Conservation (phyloP, 2,888 invertebrate genomes). For the Oxyteleia sp. region DNA sequence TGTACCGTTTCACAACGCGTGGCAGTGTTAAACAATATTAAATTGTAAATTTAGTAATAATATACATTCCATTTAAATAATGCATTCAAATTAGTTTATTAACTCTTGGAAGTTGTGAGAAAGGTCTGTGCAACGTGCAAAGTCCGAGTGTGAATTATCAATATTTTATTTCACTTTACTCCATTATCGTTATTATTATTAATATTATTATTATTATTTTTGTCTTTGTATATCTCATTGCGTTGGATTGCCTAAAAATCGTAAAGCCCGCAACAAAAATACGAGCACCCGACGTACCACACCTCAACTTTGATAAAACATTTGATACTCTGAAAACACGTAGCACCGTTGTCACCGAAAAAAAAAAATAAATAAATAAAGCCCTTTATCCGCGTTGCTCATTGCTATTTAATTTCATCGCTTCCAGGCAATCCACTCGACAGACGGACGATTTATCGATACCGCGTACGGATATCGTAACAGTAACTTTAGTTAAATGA, state of each 20-base stretch:
- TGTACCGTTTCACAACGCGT: no score
- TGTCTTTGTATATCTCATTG: conserved; percentile 65
- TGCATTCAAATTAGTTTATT: no score
- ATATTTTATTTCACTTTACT: not conserved
- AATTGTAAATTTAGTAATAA: no score
- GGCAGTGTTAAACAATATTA: no score
- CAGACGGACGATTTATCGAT: conserved; percentile 84
- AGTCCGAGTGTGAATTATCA: not conserved
- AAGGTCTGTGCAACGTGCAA: not conserved
- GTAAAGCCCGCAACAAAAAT: conserved; percentile 79
- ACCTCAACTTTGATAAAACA: conserved; percentile 46
- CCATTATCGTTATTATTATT: conserved; percentile 22
- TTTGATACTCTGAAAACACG: conserved; percentile 61
- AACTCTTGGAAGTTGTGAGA: no score
- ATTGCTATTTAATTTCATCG: conserved; percentile 41
- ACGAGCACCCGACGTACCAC: conserved; percentile 76
- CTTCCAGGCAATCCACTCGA: conserved; percentile 84
- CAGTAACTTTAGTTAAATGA: conserved; percentile 85
- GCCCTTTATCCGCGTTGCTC: conserved; percentile 29
- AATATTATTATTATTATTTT: no score
- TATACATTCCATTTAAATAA: no score
- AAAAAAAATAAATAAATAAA: conserved; percentile 59
- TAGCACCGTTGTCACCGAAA: conserved; percentile 75
- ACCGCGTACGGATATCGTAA: conserved; percentile 79
- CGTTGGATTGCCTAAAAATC: conserved; percentile 83